Evolutionary conservation across 92 coral and sea anemone genomes (phyloP).

Genomic region (Zoanthus gigantus): DNA sequence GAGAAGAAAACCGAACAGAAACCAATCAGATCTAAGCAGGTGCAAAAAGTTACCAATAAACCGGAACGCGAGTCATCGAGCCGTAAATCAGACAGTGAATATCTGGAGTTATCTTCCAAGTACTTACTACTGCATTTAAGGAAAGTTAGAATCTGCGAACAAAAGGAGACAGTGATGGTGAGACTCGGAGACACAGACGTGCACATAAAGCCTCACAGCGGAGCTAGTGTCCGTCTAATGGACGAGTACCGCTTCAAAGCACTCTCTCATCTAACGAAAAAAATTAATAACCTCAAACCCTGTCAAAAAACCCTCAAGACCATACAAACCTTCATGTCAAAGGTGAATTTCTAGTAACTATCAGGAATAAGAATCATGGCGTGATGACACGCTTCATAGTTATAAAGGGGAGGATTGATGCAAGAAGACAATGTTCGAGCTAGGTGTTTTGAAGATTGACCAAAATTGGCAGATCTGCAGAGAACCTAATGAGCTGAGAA

Average conservation of each 20-base stretch:
- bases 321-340: conserved; percentile 7
- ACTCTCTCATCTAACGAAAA: background rate
- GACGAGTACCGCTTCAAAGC: conserved; percentile 41
- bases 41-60: background rate
- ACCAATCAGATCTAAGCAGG: background rate
- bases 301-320: background rate
- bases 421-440: conserved; percentile 46
- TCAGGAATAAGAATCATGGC: conserved; percentile 51
- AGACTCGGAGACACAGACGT: conserved; percentile 45
- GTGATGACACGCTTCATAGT: conserved; percentile 40
- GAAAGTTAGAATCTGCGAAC: background rate
- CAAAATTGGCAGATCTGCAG: conserved; percentile 12
- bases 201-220: conserved; percentile 69
- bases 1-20: background rate
- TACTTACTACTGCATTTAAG: background rate
- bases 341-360: conserved; percentile 6
- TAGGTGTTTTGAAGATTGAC: conserved; percentile 41
- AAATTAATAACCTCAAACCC: background rate
- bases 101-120: background rate
- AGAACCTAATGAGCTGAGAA: conserved; percentile 40
- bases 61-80: background rate
- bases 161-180: background rate
- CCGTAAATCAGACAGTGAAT: background rate
- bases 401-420: conserved; percentile 52
- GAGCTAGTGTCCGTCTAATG: conserved; percentile 50